Conservation (phyloP, 2,888 invertebrate genomes). For the Apodemia mormo region DNA sequence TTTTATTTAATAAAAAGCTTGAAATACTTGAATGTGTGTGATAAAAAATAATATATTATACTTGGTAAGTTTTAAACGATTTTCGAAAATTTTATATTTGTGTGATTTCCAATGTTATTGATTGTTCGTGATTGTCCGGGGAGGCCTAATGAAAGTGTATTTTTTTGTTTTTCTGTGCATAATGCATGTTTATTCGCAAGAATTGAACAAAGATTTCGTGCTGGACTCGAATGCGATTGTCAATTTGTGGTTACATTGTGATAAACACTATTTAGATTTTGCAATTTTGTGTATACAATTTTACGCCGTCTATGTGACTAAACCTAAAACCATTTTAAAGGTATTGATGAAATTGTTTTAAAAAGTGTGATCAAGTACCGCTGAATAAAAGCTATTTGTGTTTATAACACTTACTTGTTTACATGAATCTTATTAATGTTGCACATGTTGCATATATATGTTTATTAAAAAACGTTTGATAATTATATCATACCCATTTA, state of each 20-base stretch:
- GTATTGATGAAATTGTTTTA: not conserved
- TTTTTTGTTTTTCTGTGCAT: slow-evolving; percentile 44
- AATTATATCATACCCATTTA: slow-evolving; percentile 15
- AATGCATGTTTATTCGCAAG: slow-evolving; percentile 25
- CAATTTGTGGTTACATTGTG: not conserved
- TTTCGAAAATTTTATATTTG: not conserved
- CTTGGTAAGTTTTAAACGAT: slow-evolving; percentile 53
- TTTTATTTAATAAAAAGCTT: slow-evolving; percentile 37
- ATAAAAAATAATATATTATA: slow-evolving; percentile 41
- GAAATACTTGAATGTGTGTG: slow-evolving; percentile 16
- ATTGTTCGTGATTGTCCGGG: slow-evolving; percentile 62
- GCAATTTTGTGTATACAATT: not conserved
- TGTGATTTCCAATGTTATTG: slow-evolving; percentile 55
- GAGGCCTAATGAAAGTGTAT: slow-evolving; percentile 51
- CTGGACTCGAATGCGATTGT: not conserved
- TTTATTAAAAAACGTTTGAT: not conserved
- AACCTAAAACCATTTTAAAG: not conserved
- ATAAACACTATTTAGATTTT: not conserved
- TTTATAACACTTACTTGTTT: not conserved
- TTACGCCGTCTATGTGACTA: not conserved
- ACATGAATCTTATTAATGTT: not conserved
- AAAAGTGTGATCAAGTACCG: not conserved
- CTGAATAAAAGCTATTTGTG: not conserved
- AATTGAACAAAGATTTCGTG: not conserved
- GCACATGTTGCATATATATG: not conserved